Conservation (phyloP, 2,113 vertebrate species). For the Chaenocephalus aceratus region DNA sequence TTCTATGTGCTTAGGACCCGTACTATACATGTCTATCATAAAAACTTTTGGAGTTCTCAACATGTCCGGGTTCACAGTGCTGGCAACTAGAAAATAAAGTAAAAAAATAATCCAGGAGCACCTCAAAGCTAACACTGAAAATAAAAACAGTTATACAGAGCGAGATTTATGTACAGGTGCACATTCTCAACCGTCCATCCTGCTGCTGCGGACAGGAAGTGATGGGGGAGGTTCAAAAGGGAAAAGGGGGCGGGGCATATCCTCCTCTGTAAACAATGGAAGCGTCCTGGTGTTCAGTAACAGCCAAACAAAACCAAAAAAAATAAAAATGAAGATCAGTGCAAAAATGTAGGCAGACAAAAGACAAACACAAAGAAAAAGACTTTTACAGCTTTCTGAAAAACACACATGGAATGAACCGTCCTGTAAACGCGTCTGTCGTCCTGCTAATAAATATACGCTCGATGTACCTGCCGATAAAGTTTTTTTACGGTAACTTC, state of each 20-base stretch:
- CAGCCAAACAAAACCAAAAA: constrained; percentile 67
- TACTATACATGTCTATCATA: too few species aligned
- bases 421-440: constrained; percentile 58
- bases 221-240: constrained; percentile 1
- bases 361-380: constrained; percentile 50
- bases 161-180: constrained; percentile 91
- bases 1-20: too few species aligned
- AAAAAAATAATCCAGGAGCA: constrained; percentile 81
- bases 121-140: constrained; percentile 89
- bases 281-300: constrained; percentile 80
- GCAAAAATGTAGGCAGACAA: constrained; percentile 85
- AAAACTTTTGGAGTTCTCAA: too few species aligned
- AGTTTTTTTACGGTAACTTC: constrained; percentile 8
- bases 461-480: constrained; percentile 38
- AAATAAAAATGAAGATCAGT: constrained; percentile 84
- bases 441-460: constrained; percentile 77
- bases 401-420: constrained; percentile 67
- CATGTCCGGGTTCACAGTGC: too few species aligned
- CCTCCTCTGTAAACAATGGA: constrained; percentile 87
- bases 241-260: too few species aligned
- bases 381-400: constrained; percentile 62
- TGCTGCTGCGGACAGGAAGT: constrained; percentile 76
- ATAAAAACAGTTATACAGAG: constrained; percentile 73
- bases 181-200: constrained; percentile 90
- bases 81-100: constrained; percentile 35